Base-by-base conservation (phyloP, 2,888 invertebrate genomes). In the Drosophila neotestacea region DNA sequence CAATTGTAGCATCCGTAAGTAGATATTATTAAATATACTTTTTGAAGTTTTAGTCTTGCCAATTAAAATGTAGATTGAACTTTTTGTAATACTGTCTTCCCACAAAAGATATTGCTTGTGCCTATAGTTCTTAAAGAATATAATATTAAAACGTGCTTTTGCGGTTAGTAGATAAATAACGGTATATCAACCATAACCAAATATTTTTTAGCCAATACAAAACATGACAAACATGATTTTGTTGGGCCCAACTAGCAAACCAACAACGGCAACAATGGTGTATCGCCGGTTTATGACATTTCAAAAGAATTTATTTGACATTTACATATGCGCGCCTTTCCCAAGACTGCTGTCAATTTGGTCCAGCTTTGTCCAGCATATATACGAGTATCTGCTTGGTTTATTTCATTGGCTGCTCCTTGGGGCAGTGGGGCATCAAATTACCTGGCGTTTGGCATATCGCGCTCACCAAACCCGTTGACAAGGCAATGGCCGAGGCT, bases 1-100 rank as follows among this genome's bases (percentile, higher is more conserved):
- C 97, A 84, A 95, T 98, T 91, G 95, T 97, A 81, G 97, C 97
- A 90, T 96, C 96, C 93, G 97, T 98, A 93, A 96, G 96, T 95
- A 10, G 11, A 48, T 22, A 1, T 2, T 10, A 11, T 6, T 0
- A 6, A 11, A 36, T 1, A 4, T 6, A 46, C n/a, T 46, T 28
- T 6, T 10, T 22, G 11, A 42, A 11, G 1, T 28, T n/a, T n/a
- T 22, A 22, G 22, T 22, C 22, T 22, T 22, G 22, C 22, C 22
- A 22, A 22, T 22, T 22, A 22, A 22, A 22, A 22, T 22, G 22
- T 22, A 22, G 22, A 2, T 2, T 22, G 22, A 1, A 22, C 22
- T 22, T 22, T 22, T 22, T 22, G 22, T 22, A 22, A 22, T 22
- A 22, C 22, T 22, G 22, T 22, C 22, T 22, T 22, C 22, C 22